These are phyloP conservation scores for Umimayanthus kanabou DNA, from an alignment of 92 coral and sea anemone genomes.

Conservation along the genomic window DNA sequence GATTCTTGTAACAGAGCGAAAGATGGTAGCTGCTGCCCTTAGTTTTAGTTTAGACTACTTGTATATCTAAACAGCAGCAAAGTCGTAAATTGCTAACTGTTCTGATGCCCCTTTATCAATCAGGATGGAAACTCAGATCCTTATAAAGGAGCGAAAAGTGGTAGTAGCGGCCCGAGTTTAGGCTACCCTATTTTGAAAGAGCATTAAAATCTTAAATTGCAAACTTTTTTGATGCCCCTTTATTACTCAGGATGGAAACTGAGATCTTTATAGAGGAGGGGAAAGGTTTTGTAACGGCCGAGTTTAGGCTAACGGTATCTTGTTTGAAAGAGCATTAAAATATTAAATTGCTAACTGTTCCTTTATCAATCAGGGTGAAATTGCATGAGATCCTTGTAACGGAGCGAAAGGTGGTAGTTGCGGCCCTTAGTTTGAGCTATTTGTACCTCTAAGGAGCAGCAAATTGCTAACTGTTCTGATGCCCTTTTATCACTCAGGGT, in stretches of 20 bases:
- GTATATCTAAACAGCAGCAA: not conserved
- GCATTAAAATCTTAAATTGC: no score
- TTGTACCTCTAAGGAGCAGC: no score
- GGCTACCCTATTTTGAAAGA: no score
- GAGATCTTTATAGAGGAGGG: conserved; percentile 56
- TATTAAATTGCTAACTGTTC: not conserved
- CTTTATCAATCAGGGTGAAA: conserved; percentile 48
- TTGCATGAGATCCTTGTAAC: conserved; percentile 58
- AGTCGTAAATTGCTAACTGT: not conserved
- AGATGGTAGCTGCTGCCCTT: no score
- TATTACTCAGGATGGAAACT: conserved; percentile 60
- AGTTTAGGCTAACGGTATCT: not conserved
- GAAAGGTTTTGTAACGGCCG: no score
- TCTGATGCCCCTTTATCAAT: not conserved
- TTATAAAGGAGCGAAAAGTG: conserved; percentile 63
- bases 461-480: not conserved
- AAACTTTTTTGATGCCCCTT: not conserved
- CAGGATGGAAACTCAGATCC: conserved; percentile 69
- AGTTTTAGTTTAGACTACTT: not conserved
- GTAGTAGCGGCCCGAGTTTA: not conserved
- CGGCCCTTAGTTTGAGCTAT: no score
- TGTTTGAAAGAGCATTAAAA: not conserved
- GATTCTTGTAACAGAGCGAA: conserved; percentile 47
- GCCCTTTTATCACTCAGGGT: conserved; percentile 33
- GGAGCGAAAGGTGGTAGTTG: no score